Evolutionary conservation across 35 echinoderm and acorn worm species (phyloP).

Genomic region (Stichopus chloronotus): DNA sequence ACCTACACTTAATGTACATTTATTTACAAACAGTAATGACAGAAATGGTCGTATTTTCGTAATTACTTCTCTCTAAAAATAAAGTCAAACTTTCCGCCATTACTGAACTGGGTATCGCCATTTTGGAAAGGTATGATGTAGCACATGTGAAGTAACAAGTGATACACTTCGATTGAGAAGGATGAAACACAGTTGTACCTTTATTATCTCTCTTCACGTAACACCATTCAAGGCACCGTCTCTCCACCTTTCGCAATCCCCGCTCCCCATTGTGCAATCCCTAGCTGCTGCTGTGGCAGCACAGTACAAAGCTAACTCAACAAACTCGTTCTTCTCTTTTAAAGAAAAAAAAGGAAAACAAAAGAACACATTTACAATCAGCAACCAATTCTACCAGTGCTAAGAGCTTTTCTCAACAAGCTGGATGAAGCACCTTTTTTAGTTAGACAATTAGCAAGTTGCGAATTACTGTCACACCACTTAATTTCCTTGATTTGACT

Average conservation of each 20-base stretch:
- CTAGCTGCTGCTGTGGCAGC: background rate
- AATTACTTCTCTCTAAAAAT: too few species aligned
- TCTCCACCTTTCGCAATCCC: background rate
- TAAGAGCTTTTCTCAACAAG: constrained; percentile 18
- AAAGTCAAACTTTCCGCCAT: too few species aligned
- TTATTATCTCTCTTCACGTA: background rate
- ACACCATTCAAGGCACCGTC: background rate
- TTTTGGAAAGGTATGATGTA: background rate
- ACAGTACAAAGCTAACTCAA: background rate
- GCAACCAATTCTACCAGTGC: background rate
- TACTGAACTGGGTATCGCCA: too few species aligned
- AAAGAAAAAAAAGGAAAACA: background rate
- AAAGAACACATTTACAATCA: background rate
- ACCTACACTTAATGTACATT: too few species aligned
- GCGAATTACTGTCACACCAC: background rate
- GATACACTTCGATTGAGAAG: background rate
- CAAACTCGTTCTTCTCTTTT: background rate
- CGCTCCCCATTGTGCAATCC: background rate
- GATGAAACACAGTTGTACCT: background rate
- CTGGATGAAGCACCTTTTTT: constrained; percentile 51
- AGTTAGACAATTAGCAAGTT: background rate
- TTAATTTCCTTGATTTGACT: background rate
- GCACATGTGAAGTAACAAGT: background rate
- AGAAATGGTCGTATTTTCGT: too few species aligned
- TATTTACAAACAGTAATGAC: too few species aligned